phyloP scores from a whole-genome alignment of 2,888 invertebrate species.

The Polia nebulosa region DNA sequence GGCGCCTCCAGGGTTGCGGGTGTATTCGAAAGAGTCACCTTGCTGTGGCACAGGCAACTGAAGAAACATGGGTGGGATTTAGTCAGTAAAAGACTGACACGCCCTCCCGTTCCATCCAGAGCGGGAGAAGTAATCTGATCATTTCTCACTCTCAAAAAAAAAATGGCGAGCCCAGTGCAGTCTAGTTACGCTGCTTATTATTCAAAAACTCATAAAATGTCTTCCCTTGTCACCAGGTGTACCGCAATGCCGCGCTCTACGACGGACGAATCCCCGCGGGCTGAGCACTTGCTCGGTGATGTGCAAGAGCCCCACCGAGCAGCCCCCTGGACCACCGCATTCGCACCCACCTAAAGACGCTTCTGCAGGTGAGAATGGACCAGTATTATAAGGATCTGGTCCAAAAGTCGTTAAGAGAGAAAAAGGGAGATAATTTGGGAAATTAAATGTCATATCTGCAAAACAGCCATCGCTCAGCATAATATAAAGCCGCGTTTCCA shows the following conservation, averaged over 20 bases:
- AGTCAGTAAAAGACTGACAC: too few relatives aligned
- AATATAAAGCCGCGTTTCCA: too few relatives aligned
- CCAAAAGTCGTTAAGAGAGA: background rate
- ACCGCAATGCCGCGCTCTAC: slow-evolving; percentile 81
- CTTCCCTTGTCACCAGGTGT: slow-evolving; percentile 71
- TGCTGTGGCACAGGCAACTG: too few relatives aligned
- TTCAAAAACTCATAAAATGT: background rate
- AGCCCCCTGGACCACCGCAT: slow-evolving; percentile 83
- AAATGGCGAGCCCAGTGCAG: too few relatives aligned
- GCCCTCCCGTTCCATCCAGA: too few relatives aligned
- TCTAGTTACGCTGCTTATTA: background rate
- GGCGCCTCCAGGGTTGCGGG: too few relatives aligned
- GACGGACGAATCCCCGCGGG: slow-evolving; percentile 75
- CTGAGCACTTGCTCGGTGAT: slow-evolving; percentile 83
- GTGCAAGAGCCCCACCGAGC: slow-evolving; percentile 87
- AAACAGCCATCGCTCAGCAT: too few relatives aligned
- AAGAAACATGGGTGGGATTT: too few relatives aligned
- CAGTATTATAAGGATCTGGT: background rate
- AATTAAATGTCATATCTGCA: too few relatives aligned
- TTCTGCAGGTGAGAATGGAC: slow-evolving; percentile 70
- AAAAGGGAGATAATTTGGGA: background rate
- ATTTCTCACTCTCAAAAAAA: too few relatives aligned
- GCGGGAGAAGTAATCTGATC: too few relatives aligned
- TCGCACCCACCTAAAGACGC: slow-evolving; percentile 80
- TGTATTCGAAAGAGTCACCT: too few relatives aligned